These are phyloP conservation scores for Coregonus suidteri DNA, from an alignment of 2,797 vertebrate genomes.

Conservation along the genomic window DNA sequence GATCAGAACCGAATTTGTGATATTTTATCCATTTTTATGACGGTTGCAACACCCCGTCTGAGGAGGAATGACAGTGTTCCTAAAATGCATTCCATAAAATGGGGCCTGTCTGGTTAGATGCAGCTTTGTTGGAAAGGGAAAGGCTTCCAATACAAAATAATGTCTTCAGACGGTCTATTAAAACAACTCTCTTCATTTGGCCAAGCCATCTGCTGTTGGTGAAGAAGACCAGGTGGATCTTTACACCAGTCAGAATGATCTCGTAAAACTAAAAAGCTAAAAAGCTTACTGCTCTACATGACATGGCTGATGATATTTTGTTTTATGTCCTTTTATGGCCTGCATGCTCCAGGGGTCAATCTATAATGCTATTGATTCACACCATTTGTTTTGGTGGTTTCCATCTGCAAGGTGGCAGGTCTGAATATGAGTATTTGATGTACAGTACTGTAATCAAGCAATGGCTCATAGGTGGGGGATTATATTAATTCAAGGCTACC, in stretches of 20 bases:
- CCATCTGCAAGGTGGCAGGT: too few species aligned
- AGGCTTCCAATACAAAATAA: constrained; percentile 59
- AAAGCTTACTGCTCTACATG: constrained; percentile 26
- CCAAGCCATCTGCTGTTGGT: constrained; percentile 31
- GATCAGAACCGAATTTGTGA: too few species aligned
- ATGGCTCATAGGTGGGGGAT: constrained; percentile 13
- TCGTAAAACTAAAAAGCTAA: constrained; percentile 42
- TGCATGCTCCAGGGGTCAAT: too few species aligned
- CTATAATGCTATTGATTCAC: too few species aligned
- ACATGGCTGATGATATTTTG: background rate
- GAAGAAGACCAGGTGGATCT: constrained; percentile 64
- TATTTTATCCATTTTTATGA: too few species aligned
- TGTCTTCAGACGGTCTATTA: constrained; percentile 39
- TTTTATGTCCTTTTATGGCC: too few species aligned
- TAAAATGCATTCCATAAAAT: background rate
- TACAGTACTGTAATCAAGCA: constrained; percentile 8
- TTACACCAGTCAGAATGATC: constrained; percentile 55
- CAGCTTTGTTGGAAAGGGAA: background rate
- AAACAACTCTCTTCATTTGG: constrained; percentile 69
- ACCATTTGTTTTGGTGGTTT: too few species aligned
- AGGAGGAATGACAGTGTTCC: background rate
- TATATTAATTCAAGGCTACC: constrained; percentile 21
- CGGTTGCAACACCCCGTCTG: too few species aligned
- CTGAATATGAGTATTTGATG: background rate
- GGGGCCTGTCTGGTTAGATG: background rate